Percentiles rank a stretch among this genome's conserved stretches.
Evolutionary conservation across 2,888 invertebrate species (phyloP).

Genomic region (Dermolepida albohirtum): DNA sequence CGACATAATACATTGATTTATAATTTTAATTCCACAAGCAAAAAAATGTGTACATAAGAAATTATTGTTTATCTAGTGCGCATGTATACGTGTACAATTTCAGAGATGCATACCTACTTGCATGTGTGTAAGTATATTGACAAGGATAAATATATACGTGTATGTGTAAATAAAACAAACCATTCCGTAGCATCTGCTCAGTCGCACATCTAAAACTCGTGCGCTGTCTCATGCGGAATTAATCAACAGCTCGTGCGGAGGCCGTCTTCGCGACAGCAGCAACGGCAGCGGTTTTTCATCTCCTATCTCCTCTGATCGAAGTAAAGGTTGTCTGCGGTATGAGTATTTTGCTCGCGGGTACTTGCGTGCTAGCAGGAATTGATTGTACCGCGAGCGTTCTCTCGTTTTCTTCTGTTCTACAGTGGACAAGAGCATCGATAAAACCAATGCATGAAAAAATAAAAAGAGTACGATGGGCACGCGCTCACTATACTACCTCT

Average conservation of each 20-base stretch:
- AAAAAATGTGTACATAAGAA: too few relatives aligned
- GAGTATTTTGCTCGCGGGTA: conserved; percentile 27
- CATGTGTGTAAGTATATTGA: neutral
- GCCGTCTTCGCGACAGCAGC: conserved; percentile 8
- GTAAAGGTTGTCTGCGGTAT: conserved; percentile 24
- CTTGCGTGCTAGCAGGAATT: conserved; percentile 32
- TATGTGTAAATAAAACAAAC: conserved; percentile 5
- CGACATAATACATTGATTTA: too few relatives aligned
- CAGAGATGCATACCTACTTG: neutral
- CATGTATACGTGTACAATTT: too few relatives aligned
- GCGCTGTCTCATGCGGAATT: conserved; percentile 29
- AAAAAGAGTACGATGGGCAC: conserved; percentile 27
- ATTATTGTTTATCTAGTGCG: neutral
- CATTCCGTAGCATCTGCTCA: conserved; percentile 17
- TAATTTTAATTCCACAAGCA: too few relatives aligned
- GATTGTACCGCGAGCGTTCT: conserved; percentile 24
- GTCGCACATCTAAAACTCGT: conserved; percentile 10
- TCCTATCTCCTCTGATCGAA: conserved; percentile 15
- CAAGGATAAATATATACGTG: neutral
- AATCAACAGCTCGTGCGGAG: conserved; percentile 33
- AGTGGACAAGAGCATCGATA: neutral
- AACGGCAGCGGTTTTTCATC: conserved; percentile 4
- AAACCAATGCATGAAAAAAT: conserved; percentile 14
- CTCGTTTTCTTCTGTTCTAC: neutral
- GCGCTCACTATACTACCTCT: conserved; percentile 29